Evolutionary conservation across 2,797 vertebrate species (phyloP), one percentile per base, ranked within the genome.

Genomic region (Astyanax mexicanus): DNA sequence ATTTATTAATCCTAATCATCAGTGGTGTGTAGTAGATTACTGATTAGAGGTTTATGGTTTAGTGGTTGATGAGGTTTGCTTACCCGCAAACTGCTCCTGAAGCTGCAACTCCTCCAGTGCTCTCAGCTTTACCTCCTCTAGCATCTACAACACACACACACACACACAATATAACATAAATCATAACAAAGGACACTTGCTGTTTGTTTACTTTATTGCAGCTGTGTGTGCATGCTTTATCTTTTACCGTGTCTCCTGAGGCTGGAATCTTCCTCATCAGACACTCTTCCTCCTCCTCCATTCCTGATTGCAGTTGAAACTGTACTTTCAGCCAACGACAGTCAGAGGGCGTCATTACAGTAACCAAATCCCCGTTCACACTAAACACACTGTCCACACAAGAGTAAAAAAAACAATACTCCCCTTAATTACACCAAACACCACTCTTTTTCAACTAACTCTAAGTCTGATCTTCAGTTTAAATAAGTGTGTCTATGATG

Each of bases 261-360:
- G 93, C 94, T 9, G 95, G 87, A 82, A 99, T 93, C 17, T 60
- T 75, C 70, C 73, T 92, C 89, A 90, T 89, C 6, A 85, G 82
- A 66, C 78, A n/a, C 35, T 80, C 61, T 35, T 77, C 60, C 17
- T 72, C 76, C 13, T 61, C 80, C 32, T 72, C 77, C 68, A 25
- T 86, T 3, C 11, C 86, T 3, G 11, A 72, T 0, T 75, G 66
- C 17, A 90, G 92, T 74, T 68, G 83, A 86, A 95, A 94, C 86
- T 94, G 94, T 76, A 99, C 95, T 78, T 94, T 94, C 21, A 99
- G 91, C 96, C 95, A 97, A 88, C 93, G 92, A 81, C 92, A 93
- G 87, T 94, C 93, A 0, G 91, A 93, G 0, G 93, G 93, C 0
- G 93, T 94, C 0, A 88, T 92, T 87, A 94, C 92, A 0, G 93